phyloP scores from a whole-genome alignment of 2,113 vertebrate species.

The Apteryx owenii region DNA sequence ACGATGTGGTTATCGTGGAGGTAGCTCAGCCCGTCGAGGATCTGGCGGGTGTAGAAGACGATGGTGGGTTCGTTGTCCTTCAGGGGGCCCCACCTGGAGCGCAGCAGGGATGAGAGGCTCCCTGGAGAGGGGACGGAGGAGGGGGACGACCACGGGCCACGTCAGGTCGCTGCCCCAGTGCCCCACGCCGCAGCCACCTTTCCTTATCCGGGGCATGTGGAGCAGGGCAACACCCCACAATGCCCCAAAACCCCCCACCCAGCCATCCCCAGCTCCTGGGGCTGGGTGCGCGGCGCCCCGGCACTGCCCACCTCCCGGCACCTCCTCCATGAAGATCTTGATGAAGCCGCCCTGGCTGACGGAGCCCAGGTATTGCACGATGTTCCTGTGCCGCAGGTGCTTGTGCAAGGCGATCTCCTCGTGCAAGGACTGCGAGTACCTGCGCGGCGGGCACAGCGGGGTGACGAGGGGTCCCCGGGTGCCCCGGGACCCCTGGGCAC shows the following conservation, averaged over 20 bases:
- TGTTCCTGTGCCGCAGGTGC: conserved; percentile 90
- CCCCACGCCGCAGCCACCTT: no score
- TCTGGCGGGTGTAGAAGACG: conserved; percentile 92
- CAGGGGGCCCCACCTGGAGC: conserved; percentile 92
- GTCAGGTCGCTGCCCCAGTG: neutral
- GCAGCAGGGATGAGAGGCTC: conserved; percentile 89
- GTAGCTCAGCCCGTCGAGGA: conserved; percentile 89
- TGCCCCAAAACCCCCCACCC: no score
- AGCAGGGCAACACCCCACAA: neutral
- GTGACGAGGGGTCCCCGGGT: neutral
- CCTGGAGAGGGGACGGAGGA: conserved; percentile 60
- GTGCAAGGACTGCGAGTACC: conserved; percentile 91
- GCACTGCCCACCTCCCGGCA: conserved; percentile 86
- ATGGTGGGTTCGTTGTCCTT: conserved; percentile 93
- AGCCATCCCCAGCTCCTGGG: neutral
- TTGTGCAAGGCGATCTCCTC: conserved; percentile 93
- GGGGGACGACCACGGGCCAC: neutral
- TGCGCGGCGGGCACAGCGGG: neutral
- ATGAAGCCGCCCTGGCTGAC: conserved; percentile 90
- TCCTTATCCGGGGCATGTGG: neutral
- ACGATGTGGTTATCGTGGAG: conserved; percentile 93
- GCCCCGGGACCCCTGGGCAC: neutral
- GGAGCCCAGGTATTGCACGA: conserved; percentile 92
- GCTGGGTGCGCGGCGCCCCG: neutral
- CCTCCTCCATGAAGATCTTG: conserved; percentile 98